Conservation (phyloP, 2,888 invertebrate genomes). For the Patella ulyssiponensis region DNA sequence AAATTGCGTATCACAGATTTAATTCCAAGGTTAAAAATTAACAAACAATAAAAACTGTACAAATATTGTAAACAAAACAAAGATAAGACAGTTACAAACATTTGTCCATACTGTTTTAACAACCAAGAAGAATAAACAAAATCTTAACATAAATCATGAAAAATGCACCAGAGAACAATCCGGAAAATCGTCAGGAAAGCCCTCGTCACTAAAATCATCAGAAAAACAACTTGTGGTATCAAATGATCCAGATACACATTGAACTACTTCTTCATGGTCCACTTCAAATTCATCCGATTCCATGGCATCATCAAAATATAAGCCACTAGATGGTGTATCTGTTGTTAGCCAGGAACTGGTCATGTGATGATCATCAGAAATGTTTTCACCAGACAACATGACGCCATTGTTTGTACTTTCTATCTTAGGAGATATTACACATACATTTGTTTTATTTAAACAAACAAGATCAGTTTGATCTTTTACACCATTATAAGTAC, state of each 20-base stretch:
- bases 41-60: no score
- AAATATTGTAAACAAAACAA: no score
- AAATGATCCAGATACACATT: background rate
- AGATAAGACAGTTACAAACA: no score
- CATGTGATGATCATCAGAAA: background rate
- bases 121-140: no score
- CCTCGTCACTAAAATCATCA: background rate
- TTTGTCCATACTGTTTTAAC: no score
- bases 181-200: background rate
- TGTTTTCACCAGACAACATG: background rate
- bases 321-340: background rate
- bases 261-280: background rate
- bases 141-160: no score
- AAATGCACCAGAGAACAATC: background rate
- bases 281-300: background rate
- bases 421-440: no score
- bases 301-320: background rate
- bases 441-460: no score
- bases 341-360: background rate
- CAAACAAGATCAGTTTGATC: background rate
- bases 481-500: background rate
- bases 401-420: background rate
- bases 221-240: background rate
- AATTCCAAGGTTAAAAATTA: no score
- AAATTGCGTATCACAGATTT: no score